Evolutionary conservation across 2,113 vertebrate species (phyloP).

Genomic region (Phalacrocorax brasilianus): DNA sequence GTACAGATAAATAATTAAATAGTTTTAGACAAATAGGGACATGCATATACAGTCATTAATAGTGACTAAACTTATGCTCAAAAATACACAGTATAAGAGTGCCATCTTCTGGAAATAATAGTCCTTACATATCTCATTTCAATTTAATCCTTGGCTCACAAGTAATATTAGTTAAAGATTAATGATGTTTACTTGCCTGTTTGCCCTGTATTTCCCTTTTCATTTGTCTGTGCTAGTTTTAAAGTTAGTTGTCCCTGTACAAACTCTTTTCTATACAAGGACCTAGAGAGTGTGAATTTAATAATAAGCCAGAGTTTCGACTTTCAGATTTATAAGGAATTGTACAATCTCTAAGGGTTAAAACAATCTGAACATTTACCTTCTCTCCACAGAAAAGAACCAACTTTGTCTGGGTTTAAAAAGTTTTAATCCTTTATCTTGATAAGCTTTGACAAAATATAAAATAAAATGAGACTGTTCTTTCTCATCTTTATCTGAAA

Average conservation of each 20-base stretch:
- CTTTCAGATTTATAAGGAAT: background rate
- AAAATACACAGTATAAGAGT: constrained; percentile 47
- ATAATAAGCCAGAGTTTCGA: background rate
- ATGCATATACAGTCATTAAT: background rate
- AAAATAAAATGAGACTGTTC: background rate
- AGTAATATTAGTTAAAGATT: constrained; percentile 26
- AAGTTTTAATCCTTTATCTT: background rate
- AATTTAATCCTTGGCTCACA: background rate
- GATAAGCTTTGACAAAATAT: background rate
- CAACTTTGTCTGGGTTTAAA: background rate
- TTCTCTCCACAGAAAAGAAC: background rate
- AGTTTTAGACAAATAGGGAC: background rate
- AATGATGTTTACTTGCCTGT: constrained; percentile 37
- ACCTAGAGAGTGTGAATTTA: background rate
- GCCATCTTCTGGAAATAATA: constrained; percentile 74
- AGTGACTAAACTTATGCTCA: background rate
- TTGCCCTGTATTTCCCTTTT: constrained; percentile 27
- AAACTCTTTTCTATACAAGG: background rate
- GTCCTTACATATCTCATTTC: background rate
- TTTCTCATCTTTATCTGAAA: background rate
- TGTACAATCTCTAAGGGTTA: background rate
- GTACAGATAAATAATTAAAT: constrained; percentile 19
- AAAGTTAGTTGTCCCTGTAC: background rate
- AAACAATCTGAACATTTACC: background rate
- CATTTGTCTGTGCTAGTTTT: constrained; percentile 9